These are phyloP conservation scores for Oncorhynchus tshawytscha DNA, from an alignment of 2,113 vertebrate genomes.

Conservation along the genomic window DNA sequence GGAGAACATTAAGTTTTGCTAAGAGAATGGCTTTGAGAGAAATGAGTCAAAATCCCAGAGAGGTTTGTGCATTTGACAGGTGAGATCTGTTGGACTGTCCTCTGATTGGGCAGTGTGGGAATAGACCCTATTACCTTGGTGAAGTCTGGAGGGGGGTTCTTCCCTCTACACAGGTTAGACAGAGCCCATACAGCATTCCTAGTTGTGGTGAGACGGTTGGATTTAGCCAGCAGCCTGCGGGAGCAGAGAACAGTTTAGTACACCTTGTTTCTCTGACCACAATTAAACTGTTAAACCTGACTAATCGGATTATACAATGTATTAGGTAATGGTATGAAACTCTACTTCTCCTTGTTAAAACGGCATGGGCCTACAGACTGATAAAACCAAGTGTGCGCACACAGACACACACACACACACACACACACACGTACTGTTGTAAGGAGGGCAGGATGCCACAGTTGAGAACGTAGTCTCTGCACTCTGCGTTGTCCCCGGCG, in stretches of 20 bases:
- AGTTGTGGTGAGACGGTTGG: conserved; percentile 97
- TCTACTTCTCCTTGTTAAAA: neutral
- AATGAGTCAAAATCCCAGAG: too few relatives aligned
- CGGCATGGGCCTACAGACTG: neutral
- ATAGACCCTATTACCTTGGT: conserved; percentile 75
- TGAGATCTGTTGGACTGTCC: neutral
- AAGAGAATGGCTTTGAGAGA: neutral
- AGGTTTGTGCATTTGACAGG: too few relatives aligned
- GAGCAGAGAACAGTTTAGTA: neutral
- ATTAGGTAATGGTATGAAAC: neutral
- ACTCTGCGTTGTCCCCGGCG: conserved; percentile 97
- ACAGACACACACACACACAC: too few relatives aligned
- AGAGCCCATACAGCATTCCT: conserved; percentile 97
- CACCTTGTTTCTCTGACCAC: too few relatives aligned
- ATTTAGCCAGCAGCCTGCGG: conserved; percentile 90
- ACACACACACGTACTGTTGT: conserved; percentile 85
- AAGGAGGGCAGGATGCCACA: conserved; percentile 95
- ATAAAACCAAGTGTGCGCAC: neutral
- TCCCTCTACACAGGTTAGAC: conserved; percentile 97
- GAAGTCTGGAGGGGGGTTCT: conserved; percentile 97
- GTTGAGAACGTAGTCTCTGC: conserved; percentile 95
- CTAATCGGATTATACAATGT: neutral
- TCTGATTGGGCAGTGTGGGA: too few relatives aligned
- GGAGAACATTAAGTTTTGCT: neutral
- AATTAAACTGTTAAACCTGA: neutral